These are phyloP conservation scores for Spisula solida DNA, from an alignment of 2,888 invertebrate species.

Conservation along the genomic window DNA sequence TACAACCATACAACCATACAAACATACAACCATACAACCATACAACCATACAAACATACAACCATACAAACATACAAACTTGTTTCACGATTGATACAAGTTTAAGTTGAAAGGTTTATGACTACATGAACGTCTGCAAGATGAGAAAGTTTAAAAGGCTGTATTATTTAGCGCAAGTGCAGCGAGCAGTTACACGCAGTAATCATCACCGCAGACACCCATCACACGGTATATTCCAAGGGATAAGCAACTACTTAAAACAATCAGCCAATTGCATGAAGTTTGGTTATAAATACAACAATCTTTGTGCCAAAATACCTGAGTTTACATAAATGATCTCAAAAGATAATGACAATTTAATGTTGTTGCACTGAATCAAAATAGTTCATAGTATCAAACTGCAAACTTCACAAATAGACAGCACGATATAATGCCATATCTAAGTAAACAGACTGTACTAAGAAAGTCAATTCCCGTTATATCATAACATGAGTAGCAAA, in stretches of 20 bases:
- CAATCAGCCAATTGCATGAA: constrained; percentile 13
- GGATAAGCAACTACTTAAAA: constrained; percentile 5
- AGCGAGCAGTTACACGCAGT: not conserved
- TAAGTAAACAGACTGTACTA: too few relatives aligned
- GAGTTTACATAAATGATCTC: not conserved
- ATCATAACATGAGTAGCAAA: too few relatives aligned
- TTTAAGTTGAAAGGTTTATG: too few relatives aligned
- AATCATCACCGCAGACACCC: not conserved
- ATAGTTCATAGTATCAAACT: not conserved
- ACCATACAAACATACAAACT: too few relatives aligned
- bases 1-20: too few relatives aligned
- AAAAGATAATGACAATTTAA: constrained; percentile 20
- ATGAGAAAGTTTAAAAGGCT: too few relatives aligned
- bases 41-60: too few relatives aligned
- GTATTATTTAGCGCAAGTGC: not conserved
- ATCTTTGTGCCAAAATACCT: constrained; percentile 7
- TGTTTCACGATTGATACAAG: too few relatives aligned
- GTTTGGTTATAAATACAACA: not conserved
- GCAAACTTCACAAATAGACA: not conserved
- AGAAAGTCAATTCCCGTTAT: too few relatives aligned
- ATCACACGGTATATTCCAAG: not conserved
- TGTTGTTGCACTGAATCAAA: constrained; percentile 17
- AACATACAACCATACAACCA: too few relatives aligned
- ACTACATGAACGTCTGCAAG: too few relatives aligned
- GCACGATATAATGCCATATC: too few relatives aligned